Evolutionary conservation across 2,113 vertebrate species (phyloP).

Genomic region (Catharus fuscescens): DNA sequence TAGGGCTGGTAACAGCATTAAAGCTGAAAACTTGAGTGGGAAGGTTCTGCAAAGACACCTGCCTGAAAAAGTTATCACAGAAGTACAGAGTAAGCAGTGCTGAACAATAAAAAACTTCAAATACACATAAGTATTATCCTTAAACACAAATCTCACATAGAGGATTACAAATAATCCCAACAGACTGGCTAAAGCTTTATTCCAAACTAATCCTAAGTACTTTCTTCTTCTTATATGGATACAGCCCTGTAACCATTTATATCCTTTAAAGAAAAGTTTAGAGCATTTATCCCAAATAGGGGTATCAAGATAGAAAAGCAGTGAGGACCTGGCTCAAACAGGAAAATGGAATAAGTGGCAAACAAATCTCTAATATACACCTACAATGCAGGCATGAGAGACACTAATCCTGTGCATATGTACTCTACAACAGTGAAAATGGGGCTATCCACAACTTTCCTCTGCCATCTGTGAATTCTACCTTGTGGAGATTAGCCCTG

Average conservation of each 20-base stretch:
- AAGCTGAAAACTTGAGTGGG: not conserved
- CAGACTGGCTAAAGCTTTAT: not conserved
- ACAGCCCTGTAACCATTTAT: not conserved
- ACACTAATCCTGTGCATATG: rapidly evolving
- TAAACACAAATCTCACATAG: not conserved
- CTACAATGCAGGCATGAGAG: not conserved
- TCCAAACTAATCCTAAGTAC: not conserved
- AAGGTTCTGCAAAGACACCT: not conserved
- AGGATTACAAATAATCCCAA: not conserved
- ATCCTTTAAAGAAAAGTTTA: not conserved
- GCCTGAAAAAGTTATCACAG: not conserved
- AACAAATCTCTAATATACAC: not conserved
- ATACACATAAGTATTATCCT: not conserved
- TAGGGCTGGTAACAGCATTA: not conserved
- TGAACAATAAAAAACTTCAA: not conserved
- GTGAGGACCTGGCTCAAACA: not conserved
- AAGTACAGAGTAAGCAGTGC: not conserved
- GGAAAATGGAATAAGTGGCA: not conserved
- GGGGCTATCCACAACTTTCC: not conserved
- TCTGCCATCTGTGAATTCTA: not conserved
- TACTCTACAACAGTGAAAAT: not conserved
- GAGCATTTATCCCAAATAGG: not conserved
- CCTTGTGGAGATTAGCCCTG: not conserved
- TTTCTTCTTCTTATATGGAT: not conserved
- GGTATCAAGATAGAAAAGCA: not conserved